Evolutionary conservation across 2,888 invertebrate genomes (phyloP).

Genomic region (Lymantria monacha): DNA sequence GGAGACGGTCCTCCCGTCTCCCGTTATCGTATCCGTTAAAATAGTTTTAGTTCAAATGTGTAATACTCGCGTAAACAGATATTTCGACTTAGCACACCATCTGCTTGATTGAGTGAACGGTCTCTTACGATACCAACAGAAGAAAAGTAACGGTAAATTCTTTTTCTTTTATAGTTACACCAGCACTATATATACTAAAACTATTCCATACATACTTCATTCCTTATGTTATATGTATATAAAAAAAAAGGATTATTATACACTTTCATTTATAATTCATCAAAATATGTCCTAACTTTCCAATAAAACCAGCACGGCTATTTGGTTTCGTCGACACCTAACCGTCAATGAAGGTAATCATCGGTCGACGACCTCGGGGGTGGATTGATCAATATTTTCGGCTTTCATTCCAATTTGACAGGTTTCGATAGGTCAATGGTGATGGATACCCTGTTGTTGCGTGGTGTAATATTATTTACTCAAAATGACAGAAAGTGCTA

Average conservation of each 20-base stretch:
- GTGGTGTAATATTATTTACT: background rate
- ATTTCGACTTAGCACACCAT: too few relatives aligned
- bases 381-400: slow-evolving; percentile 56
- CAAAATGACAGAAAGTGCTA: background rate
- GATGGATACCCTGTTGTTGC: slow-evolving; percentile 3
- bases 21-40: too few relatives aligned
- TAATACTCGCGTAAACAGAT: too few relatives aligned
- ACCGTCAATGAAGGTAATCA: slow-evolving; percentile 55
- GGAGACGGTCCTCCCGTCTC: too few relatives aligned
- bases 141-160: too few relatives aligned
- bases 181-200: too few relatives aligned
- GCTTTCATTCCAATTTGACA: slow-evolving; percentile 54
- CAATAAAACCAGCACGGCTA: slow-evolving; percentile 17
- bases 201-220: too few relatives aligned
- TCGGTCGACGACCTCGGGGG: slow-evolving; percentile 46
- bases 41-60: too few relatives aligned
- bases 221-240: too few relatives aligned
- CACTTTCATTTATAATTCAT: background rate
- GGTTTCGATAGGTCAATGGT: slow-evolving; percentile 36
- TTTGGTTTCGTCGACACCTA: slow-evolving; percentile 34
- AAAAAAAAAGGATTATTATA: background rate
- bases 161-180: too few relatives aligned
- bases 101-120: too few relatives aligned
- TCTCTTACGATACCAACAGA: too few relatives aligned
- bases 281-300: slow-evolving; percentile 13